These are phyloP conservation scores for Saguinus imperator DNA, from an alignment of 2,113 vertebrate genomes.

Conservation along the genomic window DNA sequence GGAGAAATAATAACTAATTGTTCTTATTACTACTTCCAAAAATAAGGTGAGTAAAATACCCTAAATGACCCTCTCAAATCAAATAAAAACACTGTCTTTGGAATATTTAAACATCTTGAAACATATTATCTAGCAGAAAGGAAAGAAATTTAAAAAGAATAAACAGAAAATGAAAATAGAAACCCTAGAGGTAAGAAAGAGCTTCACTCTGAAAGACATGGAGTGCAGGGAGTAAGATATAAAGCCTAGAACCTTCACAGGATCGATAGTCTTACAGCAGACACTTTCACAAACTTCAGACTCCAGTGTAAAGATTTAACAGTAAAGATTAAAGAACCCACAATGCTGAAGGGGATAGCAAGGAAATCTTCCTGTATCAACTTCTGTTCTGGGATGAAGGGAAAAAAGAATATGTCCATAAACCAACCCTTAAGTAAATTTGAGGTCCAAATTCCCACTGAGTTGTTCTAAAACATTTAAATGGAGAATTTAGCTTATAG, in stretches of 20 bases:
- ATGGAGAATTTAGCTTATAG: background rate
- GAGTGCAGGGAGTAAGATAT: background rate
- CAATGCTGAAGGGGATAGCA: background rate
- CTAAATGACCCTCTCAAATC: background rate
- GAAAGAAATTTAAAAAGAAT: background rate
- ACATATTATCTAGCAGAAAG: background rate
- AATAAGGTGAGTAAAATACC: background rate
- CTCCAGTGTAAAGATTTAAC: background rate
- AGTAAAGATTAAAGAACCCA: background rate
- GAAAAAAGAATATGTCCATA: background rate
- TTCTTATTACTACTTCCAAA: background rate
- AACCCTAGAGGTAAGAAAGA: background rate
- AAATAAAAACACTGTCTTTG: background rate
- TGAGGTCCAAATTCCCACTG: background rate
- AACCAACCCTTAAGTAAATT: background rate
- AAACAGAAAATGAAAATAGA: background rate
- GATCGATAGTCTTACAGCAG: background rate
- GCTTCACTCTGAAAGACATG: background rate
- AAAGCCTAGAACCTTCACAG: background rate
- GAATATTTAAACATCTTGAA: background rate
- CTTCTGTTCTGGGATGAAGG: background rate
- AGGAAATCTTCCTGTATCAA: background rate
- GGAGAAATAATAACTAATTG: background rate
- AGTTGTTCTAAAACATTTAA: conserved; percentile 14
- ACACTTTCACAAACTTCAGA: background rate